Evolutionary conservation across 2,113 vertebrate species (phyloP).

Genomic region (Acinonyx jubatus): DNA sequence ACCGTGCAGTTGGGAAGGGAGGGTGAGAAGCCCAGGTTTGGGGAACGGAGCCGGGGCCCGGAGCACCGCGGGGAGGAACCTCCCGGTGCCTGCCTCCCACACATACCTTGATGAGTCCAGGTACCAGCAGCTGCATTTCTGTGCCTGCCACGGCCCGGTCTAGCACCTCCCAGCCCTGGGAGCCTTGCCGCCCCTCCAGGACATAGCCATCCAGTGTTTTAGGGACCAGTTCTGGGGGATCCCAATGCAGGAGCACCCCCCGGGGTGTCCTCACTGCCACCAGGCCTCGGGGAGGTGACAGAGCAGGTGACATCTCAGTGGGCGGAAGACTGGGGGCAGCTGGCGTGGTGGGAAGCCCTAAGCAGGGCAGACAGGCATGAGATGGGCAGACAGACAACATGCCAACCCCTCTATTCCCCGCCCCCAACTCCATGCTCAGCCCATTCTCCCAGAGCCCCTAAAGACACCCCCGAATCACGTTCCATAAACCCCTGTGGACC

Average conservation of each 20-base stretch:
- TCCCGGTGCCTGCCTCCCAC: fast-evolving
- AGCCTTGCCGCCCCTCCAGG: constrained; percentile 91
- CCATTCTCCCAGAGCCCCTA: not conserved
- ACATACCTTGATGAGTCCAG: constrained; percentile 92
- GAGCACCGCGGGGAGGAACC: too few relatives aligned
- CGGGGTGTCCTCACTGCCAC: constrained; percentile 87
- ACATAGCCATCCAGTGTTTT: constrained; percentile 88
- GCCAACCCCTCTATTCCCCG: not conserved
- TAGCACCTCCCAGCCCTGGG: constrained; percentile 91
- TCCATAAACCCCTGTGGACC: not conserved
- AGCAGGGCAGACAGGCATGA: not conserved
- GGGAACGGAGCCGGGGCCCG: not conserved
- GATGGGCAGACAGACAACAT: not conserved
- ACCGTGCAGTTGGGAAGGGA: not conserved
- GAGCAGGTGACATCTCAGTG: constrained; percentile 71
- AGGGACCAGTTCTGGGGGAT: constrained; percentile 84
- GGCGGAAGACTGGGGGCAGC: constrained; percentile 83
- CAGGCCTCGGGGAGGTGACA: constrained; percentile 90
- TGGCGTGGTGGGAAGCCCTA: constrained; percentile 88
- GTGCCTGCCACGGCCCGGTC: constrained; percentile 88
- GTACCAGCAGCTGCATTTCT: constrained; percentile 90
- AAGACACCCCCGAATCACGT: not conserved
- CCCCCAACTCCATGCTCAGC: not conserved
- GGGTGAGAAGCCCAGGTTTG: not conserved
- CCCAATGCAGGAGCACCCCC: constrained; percentile 92